Evolutionary conservation across 2,797 vertebrate species (phyloP), one percentile per base, ranked within the genome.

Genomic region (Gymnoscopelus braueri): DNA sequence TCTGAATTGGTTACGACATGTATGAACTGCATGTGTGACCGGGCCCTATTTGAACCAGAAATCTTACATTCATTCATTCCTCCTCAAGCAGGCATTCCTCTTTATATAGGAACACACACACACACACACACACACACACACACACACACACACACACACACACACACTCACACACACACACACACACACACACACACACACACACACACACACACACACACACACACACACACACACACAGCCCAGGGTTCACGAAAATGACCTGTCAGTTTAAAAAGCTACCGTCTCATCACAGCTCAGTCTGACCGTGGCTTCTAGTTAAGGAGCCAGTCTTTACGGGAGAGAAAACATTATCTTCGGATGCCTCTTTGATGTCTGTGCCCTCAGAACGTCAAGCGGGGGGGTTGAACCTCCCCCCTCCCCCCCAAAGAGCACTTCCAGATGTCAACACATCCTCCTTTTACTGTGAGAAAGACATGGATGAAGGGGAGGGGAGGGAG

Each of bases 391-490:
- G 12, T 75, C 77, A 5, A 61, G 13, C 1, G 14, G 69, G 72
- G 0, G 1, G 70, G 14, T 35, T 49, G 1, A 5, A 70, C 52
- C 56, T 15, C 15, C 59, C 39, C 57, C 32, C 13, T 19, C 57
- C n/a, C 6, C 63, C 77, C 78, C 63, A 68, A 78, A 80, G 84
- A 90, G 55, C 23, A 13, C 78, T 88, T 86, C 89, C 89, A 90
- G 89, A 89, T 89, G 87, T 86, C 81, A 63, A 44, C 70, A 68
- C 69, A 72, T 78, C 75, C 77, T 81, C 24, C 60, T 48, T 72
- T 69, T 11, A 56, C 75, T 79, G 87, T 75, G 82, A 83, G 84
- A 84, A 83, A 71, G 82, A 75, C 80, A 75, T 79, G 70, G 2
- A 44, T 11, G 15, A 60, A 71, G 68, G 11, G 3, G n/a, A 15